phyloP scores from a whole-genome alignment of 2,888 invertebrate species.

The Liodrosophila aerea region DNA sequence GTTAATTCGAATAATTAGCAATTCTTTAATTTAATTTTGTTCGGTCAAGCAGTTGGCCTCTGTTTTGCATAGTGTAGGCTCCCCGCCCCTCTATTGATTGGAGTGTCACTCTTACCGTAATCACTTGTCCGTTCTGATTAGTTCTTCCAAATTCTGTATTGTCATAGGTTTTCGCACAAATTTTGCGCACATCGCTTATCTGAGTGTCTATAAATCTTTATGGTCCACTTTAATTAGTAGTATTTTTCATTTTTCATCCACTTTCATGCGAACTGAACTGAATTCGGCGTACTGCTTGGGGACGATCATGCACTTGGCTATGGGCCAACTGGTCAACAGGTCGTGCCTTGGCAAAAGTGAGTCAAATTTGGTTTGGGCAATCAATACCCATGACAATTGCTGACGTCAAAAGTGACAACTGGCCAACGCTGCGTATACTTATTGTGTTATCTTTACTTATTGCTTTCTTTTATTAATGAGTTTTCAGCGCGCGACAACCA shows the following conservation, averaged over 20 bases:
- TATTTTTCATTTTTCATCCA: slow-evolving; percentile 13
- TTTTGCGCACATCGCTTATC: slow-evolving; percentile 12
- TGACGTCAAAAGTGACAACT: slow-evolving; percentile 35
- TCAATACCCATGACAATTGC: slow-evolving; percentile 17
- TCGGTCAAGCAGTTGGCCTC: too few relatives aligned
- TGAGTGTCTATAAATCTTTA: slow-evolving; percentile 14
- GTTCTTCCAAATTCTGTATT: slow-evolving; percentile 30
- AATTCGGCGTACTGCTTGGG: slow-evolving; percentile 36
- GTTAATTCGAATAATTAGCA: slow-evolving; percentile 60
- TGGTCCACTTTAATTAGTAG: slow-evolving; percentile 17
- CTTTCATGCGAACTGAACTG: slow-evolving; percentile 43
- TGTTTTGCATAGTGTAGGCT: too few relatives aligned
- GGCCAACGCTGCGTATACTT: slow-evolving; percentile 31
- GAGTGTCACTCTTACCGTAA: too few relatives aligned
- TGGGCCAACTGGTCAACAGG: slow-evolving; percentile 58
- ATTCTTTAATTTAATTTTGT: slow-evolving; percentile 20
- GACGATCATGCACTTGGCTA: slow-evolving; percentile 44
- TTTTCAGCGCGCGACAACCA: slow-evolving; percentile 44
- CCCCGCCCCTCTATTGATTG: too few relatives aligned
- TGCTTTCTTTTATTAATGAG: slow-evolving; percentile 50
- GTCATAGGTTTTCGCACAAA: slow-evolving; percentile 40
- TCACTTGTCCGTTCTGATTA: too few relatives aligned
- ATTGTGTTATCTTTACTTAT: slow-evolving; percentile 21
- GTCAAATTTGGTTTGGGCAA: slow-evolving; percentile 26
- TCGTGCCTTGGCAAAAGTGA: slow-evolving; percentile 39